Evolutionary conservation across 2,888 invertebrate genomes (phyloP).

Genomic region (Hanleya hanleyi): DNA sequence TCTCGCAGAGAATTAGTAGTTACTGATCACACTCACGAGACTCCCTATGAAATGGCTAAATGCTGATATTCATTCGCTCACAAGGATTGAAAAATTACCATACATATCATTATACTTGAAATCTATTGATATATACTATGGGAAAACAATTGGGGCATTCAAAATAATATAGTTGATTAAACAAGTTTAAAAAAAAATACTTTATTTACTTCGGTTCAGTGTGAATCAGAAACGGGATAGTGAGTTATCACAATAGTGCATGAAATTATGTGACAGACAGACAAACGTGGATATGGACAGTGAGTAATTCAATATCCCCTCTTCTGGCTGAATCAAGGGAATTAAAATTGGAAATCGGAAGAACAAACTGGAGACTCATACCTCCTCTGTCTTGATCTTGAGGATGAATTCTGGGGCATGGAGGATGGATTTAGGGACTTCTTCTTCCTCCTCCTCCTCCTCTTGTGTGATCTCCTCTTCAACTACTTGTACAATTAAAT

Average conservation of each 20-base stretch:
- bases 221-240: not conserved
- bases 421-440: constrained; percentile 51
- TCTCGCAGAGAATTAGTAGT: too few relatives aligned
- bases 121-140: too few relatives aligned
- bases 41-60: too few relatives aligned
- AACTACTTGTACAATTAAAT: constrained; percentile 40
- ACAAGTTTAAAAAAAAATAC: not conserved
- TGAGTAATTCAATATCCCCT: too few relatives aligned
- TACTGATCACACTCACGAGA: too few relatives aligned
- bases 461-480: constrained; percentile 19
- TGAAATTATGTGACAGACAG: not conserved
- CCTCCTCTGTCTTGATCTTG: constrained; percentile 57
- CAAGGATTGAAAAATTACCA: too few relatives aligned
- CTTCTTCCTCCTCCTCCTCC: constrained; percentile 41
- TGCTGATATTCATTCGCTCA: too few relatives aligned
- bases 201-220: not conserved
- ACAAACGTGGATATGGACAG: too few relatives aligned
- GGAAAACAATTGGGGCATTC: too few relatives aligned
- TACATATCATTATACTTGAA: too few relatives aligned
- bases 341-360: not conserved
- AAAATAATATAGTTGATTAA: too few relatives aligned
- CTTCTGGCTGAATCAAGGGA: too few relatives aligned
- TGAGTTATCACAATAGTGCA: not conserved
- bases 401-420: constrained; percentile 65
- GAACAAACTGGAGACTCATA: constrained; percentile 29